A percentile compares a stretch with the other conserved stretches of the same genome.
These are phyloP conservation scores for Cryptus viduatorius DNA, from an alignment of 2,888 invertebrate genomes.

Conservation along the genomic window DNA sequence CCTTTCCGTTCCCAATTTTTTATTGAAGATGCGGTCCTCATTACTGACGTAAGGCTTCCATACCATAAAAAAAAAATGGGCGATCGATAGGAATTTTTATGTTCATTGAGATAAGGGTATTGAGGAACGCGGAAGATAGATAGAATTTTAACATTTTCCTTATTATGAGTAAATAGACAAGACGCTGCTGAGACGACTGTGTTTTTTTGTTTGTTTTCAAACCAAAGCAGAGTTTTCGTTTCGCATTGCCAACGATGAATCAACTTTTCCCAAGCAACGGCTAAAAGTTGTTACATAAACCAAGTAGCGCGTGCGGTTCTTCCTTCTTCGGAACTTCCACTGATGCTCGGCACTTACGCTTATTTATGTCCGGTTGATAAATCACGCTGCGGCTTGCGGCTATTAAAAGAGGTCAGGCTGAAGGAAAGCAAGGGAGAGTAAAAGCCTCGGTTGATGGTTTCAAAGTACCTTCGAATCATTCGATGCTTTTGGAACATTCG, in stretches of 20 bases:
- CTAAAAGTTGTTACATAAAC: slow-evolving; percentile 73
- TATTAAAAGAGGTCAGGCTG: slow-evolving; percentile 62
- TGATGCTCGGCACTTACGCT: slow-evolving; percentile 64
- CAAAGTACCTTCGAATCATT: slow-evolving; percentile 5
- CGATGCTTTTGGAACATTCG: neutral
- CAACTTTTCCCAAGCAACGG: slow-evolving; percentile 67
- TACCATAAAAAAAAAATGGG: too few species aligned
- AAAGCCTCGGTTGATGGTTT: slow-evolving; percentile 7
- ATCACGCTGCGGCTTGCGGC: slow-evolving; percentile 60
- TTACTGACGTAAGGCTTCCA: neutral
- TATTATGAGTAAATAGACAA: neutral
- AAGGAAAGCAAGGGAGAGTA: neutral
- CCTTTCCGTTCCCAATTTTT: neutral
- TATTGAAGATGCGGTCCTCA: neutral
- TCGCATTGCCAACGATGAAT: slow-evolving; percentile 23
- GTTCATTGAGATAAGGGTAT: too few species aligned
- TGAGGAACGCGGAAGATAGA: too few species aligned
- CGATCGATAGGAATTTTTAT: too few species aligned
- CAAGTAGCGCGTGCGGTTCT: slow-evolving; percentile 50
- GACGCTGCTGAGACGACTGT: neutral
- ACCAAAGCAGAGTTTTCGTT: neutral
- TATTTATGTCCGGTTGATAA: slow-evolving; percentile 71
- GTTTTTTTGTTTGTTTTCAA: neutral
- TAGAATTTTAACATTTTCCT: too few species aligned
- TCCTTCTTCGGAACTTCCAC: slow-evolving; percentile 48